Percentiles rank a stretch among this genome's conserved stretches.
Conservation (phyloP, 2,113 vertebrate genomes). For the Leptocoma aspasia region DNA sequence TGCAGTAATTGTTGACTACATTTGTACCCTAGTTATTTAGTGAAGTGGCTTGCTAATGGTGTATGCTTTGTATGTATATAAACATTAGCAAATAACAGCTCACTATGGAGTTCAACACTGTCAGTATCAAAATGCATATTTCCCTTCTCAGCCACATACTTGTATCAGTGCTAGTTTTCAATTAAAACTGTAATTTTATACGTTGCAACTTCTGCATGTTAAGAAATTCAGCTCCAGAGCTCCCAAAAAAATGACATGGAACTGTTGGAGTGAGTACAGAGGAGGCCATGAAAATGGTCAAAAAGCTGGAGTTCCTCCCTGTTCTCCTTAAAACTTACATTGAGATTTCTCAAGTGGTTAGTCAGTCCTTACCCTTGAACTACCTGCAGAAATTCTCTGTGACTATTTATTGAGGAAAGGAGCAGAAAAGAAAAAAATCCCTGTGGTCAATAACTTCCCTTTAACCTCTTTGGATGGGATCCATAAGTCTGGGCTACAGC, state of each 20-base stretch:
- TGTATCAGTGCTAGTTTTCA: neutral
- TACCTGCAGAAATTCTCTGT: neutral
- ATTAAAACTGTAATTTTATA: conserved; percentile 13
- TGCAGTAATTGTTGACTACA: neutral
- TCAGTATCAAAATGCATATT: neutral
- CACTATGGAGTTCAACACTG: neutral
- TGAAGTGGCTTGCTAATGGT: neutral
- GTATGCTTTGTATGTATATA: neutral
- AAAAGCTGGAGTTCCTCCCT: neutral
- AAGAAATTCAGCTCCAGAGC: neutral
- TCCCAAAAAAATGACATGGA: neutral
- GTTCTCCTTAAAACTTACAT: neutral
- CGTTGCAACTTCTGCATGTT: neutral
- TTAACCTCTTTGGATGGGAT: neutral
- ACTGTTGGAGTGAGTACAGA: neutral
- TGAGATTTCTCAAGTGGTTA: neutral
- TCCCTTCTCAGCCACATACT: neutral
- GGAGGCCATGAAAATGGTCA: neutral
- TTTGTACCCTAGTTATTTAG: neutral
- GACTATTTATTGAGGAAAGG: neutral
- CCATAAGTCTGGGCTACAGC: neutral
- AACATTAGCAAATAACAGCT: neutral
- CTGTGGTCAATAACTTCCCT: neutral
- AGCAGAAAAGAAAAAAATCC: neutral
- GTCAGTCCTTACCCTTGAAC: neutral